Evolutionary conservation across 37 sponge, comb jelly and placozoan species (phyloP).

Genomic region (Crambe crambe): DNA sequence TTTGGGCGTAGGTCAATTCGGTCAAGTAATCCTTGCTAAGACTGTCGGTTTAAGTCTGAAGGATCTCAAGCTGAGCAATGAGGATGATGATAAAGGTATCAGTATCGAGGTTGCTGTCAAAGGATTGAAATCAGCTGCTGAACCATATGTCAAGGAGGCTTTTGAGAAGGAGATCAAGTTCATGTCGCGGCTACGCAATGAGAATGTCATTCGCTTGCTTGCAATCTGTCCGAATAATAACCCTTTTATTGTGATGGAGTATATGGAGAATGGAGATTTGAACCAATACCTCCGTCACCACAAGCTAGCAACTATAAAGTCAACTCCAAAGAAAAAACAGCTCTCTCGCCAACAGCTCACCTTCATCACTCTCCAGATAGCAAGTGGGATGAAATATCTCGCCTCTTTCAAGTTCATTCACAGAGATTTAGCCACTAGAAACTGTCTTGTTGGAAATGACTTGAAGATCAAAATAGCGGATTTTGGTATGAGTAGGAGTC

Average conservation of each 20-base stretch:
- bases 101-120: conserved; percentile 72
- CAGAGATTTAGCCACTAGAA: conserved; percentile 85
- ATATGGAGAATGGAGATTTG: conserved; percentile 91
- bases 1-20: conserved; percentile 78
- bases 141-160: conserved; percentile 41
- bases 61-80: conserved; percentile 46
- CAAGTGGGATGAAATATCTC: conserved; percentile 81
- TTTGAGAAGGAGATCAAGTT: conserved; percentile 90
- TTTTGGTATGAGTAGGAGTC: conserved; percentile 82
- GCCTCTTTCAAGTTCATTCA: conserved; percentile 73
- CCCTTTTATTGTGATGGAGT: conserved; percentile 89
- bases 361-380: conserved; percentile 68
- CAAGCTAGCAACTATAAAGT: not conserved
- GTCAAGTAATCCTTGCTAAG: conserved; percentile 68
- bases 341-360: conserved; percentile 32
- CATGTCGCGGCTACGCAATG: conserved; percentile 75
- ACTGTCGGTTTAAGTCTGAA: conserved; percentile 66
- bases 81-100: conserved; percentile 29
- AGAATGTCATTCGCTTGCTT: conserved; percentile 77
- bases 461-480: conserved; percentile 74
- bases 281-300: conserved; percentile 68
- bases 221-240: conserved; percentile 59
- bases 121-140: conserved; percentile 61
- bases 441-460: conserved; percentile 78
- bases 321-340: conserved; percentile 8